A percentile compares a stretch with the other conserved stretches of the same genome.
These are phyloP conservation scores for Scaptodrosophila lebanonensis DNA, from an alignment of 1,140 invertebrate species.

Conservation along the genomic window DNA sequence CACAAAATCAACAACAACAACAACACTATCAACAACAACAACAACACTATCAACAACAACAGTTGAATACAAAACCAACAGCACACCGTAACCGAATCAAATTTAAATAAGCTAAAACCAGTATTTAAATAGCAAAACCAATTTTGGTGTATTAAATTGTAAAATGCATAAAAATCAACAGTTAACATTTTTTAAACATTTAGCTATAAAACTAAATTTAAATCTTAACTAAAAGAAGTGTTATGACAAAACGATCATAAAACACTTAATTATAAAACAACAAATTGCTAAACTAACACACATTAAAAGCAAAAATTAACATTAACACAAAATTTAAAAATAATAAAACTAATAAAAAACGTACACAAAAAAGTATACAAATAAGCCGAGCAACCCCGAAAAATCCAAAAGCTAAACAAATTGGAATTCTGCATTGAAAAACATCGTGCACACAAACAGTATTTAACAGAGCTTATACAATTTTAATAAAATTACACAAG, in stretches of 20 bases:
- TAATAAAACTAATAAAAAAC: slow-evolving; percentile 4
- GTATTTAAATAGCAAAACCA: slow-evolving; percentile 57
- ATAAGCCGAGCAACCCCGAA: slow-evolving; percentile 22
- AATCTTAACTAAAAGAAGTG: slow-evolving; percentile 78
- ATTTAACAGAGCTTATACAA: slow-evolving; percentile 75
- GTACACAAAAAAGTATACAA: slow-evolving; percentile 32
- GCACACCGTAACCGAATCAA: slow-evolving; percentile 8
- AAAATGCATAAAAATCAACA: slow-evolving; percentile 78
- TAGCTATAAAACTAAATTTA: slow-evolving; percentile 78
- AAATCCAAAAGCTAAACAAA: slow-evolving; percentile 28
- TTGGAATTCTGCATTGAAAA: slow-evolving; percentile 57
- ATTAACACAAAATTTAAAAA: slow-evolving; percentile 15
- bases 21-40: neutral
- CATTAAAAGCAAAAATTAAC: slow-evolving; percentile 21
- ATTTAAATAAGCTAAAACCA: slow-evolving; percentile 35
- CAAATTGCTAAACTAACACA: slow-evolving; percentile 27
- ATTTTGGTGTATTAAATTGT: slow-evolving; percentile 63
- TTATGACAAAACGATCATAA: slow-evolving; percentile 58
- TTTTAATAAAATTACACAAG: slow-evolving; percentile 27
- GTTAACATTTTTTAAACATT: slow-evolving; percentile 80
- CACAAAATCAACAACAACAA: neutral
- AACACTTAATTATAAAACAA: slow-evolving; percentile 45
- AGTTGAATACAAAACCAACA: neutral
- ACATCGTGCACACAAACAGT: slow-evolving; percentile 64
- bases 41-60: slow-evolving; percentile 2